Evolutionary conservation across 2,888 invertebrate species (phyloP).

Genomic region (Bellardia bayeri): DNA sequence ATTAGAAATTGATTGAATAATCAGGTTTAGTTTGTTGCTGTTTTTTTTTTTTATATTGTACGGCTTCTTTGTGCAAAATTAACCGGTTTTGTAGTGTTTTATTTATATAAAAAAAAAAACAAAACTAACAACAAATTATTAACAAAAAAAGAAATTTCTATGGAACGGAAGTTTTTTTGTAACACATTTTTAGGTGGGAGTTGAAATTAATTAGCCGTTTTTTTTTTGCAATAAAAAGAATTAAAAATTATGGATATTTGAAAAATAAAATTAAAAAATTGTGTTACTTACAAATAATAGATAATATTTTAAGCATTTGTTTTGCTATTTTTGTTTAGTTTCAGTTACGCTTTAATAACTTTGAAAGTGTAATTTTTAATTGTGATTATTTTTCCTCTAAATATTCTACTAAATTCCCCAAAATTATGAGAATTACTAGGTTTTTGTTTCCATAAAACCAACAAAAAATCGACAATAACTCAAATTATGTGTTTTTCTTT

Average conservation of each 20-base stretch:
- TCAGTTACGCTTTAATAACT: slow-evolving; percentile 64
- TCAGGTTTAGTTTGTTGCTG: slow-evolving; percentile 10
- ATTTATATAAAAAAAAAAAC: neutral
- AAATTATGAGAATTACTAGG: slow-evolving; percentile 17
- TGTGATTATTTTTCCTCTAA: slow-evolving; percentile 24
- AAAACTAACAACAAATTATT: slow-evolving; percentile 20
- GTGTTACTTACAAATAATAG: too few relatives aligned
- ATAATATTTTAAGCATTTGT: too few relatives aligned
- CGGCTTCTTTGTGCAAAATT: slow-evolving; percentile 57
- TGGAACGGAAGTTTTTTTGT: slow-evolving; percentile 39
- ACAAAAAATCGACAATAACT: neutral
- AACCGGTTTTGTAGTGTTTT: slow-evolving; percentile 52
- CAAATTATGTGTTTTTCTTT: neutral
- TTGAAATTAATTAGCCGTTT: too few relatives aligned
- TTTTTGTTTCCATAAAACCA: neutral
- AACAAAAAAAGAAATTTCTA: slow-evolving; percentile 41
- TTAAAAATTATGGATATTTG: too few relatives aligned
- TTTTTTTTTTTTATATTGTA: slow-evolving; percentile 20
- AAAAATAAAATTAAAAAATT: too few relatives aligned
- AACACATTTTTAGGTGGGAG: neutral
- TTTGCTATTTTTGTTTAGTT: neutral
- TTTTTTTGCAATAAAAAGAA: too few relatives aligned
- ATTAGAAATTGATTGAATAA: slow-evolving; percentile 44
- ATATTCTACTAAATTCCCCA: slow-evolving; percentile 43
- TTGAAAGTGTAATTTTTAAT: slow-evolving; percentile 67